A percentile compares a stretch with the other conserved stretches of the same genome.
These are phyloP conservation scores for Cyprinodon brontotheroides DNA, from an alignment of 2,113 vertebrate genomes.

Conservation along the genomic window DNA sequence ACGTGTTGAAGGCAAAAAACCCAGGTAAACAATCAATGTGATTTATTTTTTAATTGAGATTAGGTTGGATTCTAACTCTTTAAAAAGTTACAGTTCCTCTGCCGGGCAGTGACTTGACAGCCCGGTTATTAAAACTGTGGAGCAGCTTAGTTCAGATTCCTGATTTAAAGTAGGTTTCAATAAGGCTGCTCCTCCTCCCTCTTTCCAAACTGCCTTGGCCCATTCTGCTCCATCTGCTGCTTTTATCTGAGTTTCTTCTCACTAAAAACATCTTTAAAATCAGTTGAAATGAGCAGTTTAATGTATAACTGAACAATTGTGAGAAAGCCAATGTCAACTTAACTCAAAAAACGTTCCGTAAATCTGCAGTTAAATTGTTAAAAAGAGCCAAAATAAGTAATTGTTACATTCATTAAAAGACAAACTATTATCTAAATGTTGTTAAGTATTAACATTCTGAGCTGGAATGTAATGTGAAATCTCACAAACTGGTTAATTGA, in stretches of 20 bases:
- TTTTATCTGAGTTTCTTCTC: neutral
- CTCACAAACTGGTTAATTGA: neutral
- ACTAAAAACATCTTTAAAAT: neutral
- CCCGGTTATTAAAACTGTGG: neutral
- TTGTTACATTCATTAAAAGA: neutral
- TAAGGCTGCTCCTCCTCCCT: neutral
- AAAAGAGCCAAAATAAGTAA: neutral
- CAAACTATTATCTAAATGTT: neutral
- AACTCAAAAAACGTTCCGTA: neutral
- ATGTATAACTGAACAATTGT: neutral
- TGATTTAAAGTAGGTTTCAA: neutral
- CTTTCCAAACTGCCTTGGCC: neutral
- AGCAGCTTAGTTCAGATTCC: neutral
- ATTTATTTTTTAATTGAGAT: neutral
- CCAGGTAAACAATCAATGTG: neutral
- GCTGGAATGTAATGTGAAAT: neutral
- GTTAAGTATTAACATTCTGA: neutral
- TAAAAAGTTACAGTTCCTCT: neutral
- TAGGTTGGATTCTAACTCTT: too few species aligned
- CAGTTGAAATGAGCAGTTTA: neutral
- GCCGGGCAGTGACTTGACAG: neutral
- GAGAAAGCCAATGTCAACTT: too few species aligned
- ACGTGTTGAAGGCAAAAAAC: neutral
- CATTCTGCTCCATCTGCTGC: neutral
- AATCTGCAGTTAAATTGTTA: neutral